These are phyloP conservation scores for Thymelicus acteon DNA, from an alignment of 2,888 invertebrate species.

Conservation along the genomic window DNA sequence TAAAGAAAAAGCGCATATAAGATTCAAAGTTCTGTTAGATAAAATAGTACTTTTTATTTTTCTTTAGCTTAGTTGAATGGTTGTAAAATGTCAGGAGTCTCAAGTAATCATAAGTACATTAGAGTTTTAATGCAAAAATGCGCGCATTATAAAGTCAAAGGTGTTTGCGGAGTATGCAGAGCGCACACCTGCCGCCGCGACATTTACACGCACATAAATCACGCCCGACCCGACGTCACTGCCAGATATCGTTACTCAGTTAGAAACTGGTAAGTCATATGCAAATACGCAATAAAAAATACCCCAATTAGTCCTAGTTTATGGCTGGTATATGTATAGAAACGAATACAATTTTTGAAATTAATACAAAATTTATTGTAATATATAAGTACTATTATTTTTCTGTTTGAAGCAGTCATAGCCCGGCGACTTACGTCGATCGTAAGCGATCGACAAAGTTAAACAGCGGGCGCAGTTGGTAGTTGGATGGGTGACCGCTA, in stretches of 20 bases:
- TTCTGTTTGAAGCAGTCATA: too few relatives aligned
- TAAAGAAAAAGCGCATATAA: background rate
- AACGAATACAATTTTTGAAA: background rate
- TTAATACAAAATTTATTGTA: too few relatives aligned
- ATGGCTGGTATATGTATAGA: background rate
- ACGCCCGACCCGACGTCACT: constrained; percentile 51
- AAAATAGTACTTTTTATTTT: background rate
- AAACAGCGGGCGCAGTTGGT: too few relatives aligned
- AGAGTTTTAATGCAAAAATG: constrained; percentile 36
- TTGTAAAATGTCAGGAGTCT: constrained; percentile 9
- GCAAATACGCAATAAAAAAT: constrained; percentile 31
- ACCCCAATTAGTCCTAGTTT: constrained; percentile 22
- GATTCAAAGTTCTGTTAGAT: background rate
- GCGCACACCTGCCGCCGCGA: constrained; percentile 35
- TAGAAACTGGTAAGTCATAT: constrained; percentile 31
- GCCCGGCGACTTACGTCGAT: too few relatives aligned
- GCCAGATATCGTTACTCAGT: constrained; percentile 57
- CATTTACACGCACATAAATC: constrained; percentile 55
- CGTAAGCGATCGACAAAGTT: too few relatives aligned
- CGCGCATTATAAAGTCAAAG: constrained; percentile 32
- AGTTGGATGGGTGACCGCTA: too few relatives aligned
- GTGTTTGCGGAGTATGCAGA: constrained; percentile 17
- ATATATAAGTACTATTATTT: too few relatives aligned
- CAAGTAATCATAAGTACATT: constrained; percentile 28
- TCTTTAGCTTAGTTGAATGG: background rate